Conservation (phyloP, 2,113 vertebrate genomes). For the Petromus typicus region DNA sequence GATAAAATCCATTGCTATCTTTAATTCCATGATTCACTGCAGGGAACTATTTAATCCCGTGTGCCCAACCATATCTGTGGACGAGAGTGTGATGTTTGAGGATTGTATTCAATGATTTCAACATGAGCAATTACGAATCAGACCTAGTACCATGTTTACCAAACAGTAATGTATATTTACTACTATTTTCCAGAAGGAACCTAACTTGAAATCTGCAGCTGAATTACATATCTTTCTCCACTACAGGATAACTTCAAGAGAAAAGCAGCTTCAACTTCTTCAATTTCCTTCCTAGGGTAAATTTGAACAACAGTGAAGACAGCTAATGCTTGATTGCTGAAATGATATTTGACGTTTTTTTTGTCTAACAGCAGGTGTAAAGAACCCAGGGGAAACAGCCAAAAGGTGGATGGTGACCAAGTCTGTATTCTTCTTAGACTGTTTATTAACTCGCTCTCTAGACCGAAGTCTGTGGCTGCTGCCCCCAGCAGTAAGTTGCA, state of each 20-base stretch:
- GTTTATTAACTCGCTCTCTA: constrained; percentile 70
- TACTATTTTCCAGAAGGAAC: background rate
- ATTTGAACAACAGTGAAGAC: background rate
- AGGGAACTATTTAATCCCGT: background rate
- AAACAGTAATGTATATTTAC: background rate
- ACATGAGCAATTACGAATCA: background rate
- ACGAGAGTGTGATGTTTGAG: background rate
- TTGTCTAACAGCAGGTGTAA: constrained; percentile 4
- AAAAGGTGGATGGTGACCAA: constrained; percentile 32
- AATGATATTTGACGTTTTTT: constrained; percentile 59
- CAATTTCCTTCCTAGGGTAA: background rate
- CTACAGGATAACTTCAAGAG: background rate
- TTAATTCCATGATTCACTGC: constrained; percentile 31
- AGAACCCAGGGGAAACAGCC: background rate
- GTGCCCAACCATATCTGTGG: background rate
- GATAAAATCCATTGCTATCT: constrained; percentile 48
- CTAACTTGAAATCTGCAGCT: constrained; percentile 7
- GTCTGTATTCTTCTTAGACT: constrained; percentile 52
- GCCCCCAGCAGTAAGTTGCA: constrained; percentile 64
- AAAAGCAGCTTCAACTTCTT: constrained; percentile 26
- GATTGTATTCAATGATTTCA: constrained; percentile 28
- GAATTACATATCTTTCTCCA: background rate
- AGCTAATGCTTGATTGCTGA: background rate
- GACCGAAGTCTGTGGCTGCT: constrained; percentile 46
- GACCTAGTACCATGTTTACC: background rate